Base-by-base conservation (phyloP, 2,888 invertebrate genomes). In the Lasioglossum vierecki region DNA sequence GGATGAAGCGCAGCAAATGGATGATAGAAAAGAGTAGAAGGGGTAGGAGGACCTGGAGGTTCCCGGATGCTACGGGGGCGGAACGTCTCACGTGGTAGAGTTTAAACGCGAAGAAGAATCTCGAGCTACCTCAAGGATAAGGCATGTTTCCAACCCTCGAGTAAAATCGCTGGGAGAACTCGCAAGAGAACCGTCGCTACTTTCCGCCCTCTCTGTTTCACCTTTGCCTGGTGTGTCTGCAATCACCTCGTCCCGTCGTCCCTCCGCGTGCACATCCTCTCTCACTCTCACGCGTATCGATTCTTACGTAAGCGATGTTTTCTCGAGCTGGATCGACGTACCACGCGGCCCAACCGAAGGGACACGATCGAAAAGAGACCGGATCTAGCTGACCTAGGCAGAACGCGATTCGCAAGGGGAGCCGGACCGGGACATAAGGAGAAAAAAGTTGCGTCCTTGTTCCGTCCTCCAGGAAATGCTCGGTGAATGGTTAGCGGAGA, bases 281-380 rank as follows among this genome's bases (percentile, higher is more conserved):
- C 80, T 86, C 82, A 4, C 39, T 41, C 41, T 79, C 79, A 78
- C 84, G 83, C 90, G 89, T 91, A 91, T 91, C 91, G 91, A 91
- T 91, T 91, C 89, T 91, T 91, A 91, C 88, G 87, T 91, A 91
- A 89, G 86, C 86, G 88, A 91, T 89, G 91, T 91, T 91, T 91
- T 89, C 85, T 87, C 84, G 89, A 85, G 91, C 82, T 85, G 79
- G 87, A 88, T 86, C 86, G 86, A 81, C 85, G 80, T 80, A 57
- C 76, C 79, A 35, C 57, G 63, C 72, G 53, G 57, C 41, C 30
- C 77, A 49, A 77, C 72, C 72, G 53, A 68, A 41, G 80, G 76
- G 82, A 74, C 75, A 44, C 49, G 82, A 44, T 66, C 78, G 63
- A 39, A 74, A 74, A 39, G 57, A 57, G 57, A 49, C 76, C 71